Percentiles rank a stretch among this genome's conserved stretches.
These are phyloP conservation scores for Conus canariensis DNA, from an alignment of 2,888 invertebrate species.

Conservation along the genomic window DNA sequence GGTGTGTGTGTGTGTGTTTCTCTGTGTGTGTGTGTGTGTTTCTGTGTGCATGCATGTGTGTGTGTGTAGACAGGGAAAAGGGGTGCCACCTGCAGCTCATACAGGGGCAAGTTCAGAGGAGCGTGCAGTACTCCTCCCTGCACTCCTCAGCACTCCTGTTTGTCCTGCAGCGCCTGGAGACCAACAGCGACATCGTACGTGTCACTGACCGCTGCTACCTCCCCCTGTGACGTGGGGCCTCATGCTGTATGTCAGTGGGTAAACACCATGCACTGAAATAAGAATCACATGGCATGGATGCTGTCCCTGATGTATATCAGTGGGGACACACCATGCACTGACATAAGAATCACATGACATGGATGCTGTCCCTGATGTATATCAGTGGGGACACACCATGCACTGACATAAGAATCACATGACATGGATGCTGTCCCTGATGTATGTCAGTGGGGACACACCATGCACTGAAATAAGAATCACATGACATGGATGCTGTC, in stretches of 20 bases:
- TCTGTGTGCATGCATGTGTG: neutral
- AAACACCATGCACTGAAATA: too few relatives aligned
- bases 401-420: too few relatives aligned
- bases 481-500: too few relatives aligned
- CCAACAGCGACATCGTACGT: constrained; percentile 63
- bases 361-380: too few relatives aligned
- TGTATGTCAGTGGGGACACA: neutral
- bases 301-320: too few relatives aligned
- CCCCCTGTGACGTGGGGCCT: constrained; percentile 14
- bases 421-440: too few relatives aligned
- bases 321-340: too few relatives aligned
- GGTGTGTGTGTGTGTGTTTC: too few relatives aligned
- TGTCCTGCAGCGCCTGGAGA: constrained; percentile 63
- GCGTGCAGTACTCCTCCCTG: constrained; percentile 58
- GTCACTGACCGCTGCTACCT: constrained; percentile 49
- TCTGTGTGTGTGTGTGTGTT: neutral
- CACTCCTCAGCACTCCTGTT: constrained; percentile 55
- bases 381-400: too few relatives aligned
- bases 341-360: too few relatives aligned
- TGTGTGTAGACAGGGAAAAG: constrained; percentile 55
- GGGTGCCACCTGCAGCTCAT: constrained; percentile 66
- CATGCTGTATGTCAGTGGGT: neutral
- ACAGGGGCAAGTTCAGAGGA: constrained; percentile 56
- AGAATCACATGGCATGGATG: too few relatives aligned
- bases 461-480: too few relatives aligned